Evolutionary conservation across 2,797 vertebrate species (phyloP), one percentile per base, ranked within the genome.

Genomic region (Xenentodon cancila): DNA sequence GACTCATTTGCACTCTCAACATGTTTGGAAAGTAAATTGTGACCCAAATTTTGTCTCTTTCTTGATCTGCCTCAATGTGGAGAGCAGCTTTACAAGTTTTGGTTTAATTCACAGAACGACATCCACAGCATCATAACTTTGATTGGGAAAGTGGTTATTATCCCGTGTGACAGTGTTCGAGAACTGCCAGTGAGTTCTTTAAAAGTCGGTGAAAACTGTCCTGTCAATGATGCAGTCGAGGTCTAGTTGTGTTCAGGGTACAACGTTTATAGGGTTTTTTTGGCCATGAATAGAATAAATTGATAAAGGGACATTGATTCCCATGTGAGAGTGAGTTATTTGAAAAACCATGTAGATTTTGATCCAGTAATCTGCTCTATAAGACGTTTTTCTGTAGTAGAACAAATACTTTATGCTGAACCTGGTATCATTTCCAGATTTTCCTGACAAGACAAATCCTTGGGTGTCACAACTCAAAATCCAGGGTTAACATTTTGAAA

Each of bases 31-130:
- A 49, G 18, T 54, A 37, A 47, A 61, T 18, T 15, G 19, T 42
- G 20, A 54, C 51, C 50, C 19, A 54, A 8, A 32, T 32, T 9
- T 32, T 32, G 47, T 50, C 50, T 49, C n/a, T 48, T 18, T 49
- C 45, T 16, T 44, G 22, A 11, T 53, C 11, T 16, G 17, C 20
- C 15, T 48, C 9, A 22, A 13, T 11, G 9, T 13, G 34, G 20
- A n/a, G 49, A 27, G 42, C 17, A 16, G 8, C 13, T 52, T 57
- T 18, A 30, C 48, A 32, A 32, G 4, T 2, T 56, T 17, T 30
- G 16, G n/a, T 42, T 43, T 27, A 11, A 44, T 12, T 7, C 7
- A 9, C 30, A 8, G 7, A 32, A 9, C 30, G 30, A 4, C 30
- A 32, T 27, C 27, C 32, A 6, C 25, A 25, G 25, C 25, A 25